Conservation (phyloP, 2,797 vertebrate genomes). For the Hapalemur alaotrensis region DNA sequence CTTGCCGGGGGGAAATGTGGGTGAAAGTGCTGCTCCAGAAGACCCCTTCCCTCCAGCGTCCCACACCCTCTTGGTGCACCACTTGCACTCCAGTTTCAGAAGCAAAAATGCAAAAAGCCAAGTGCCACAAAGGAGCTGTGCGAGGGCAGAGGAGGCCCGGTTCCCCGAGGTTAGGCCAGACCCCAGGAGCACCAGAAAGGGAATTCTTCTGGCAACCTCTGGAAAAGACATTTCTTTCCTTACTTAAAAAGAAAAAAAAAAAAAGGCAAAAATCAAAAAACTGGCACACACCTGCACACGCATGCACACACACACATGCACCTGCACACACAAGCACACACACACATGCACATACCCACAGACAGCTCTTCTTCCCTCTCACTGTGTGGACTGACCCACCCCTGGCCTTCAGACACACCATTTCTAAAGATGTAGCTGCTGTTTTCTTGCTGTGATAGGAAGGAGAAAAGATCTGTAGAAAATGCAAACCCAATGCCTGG, state of each 20-base stretch:
- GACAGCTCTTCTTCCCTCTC: not conserved
- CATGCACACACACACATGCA: too few species aligned
- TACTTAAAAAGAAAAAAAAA: not conserved
- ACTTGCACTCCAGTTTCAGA: not conserved
- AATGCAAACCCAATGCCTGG: not conserved
- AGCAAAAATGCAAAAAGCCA: not conserved
- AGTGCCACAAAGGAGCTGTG: not conserved
- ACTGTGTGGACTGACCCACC: accelerated
- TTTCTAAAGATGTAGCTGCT: not conserved
- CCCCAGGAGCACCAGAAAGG: not conserved
- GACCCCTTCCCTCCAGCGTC: not conserved
- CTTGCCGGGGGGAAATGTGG: too few species aligned
- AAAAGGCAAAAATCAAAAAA: not conserved
- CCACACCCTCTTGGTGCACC: not conserved
- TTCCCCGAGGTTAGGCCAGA: not conserved
- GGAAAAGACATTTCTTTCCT: not conserved
- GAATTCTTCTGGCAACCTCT: not conserved
- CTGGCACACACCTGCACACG: not conserved
- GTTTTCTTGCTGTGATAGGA: not conserved
- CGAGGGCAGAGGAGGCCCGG: not conserved
- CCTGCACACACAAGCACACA: not conserved
- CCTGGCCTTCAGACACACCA: not conserved
- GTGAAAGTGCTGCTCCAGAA: not conserved
- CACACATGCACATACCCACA: not conserved
- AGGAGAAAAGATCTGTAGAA: not conserved